Conservation (phyloP, 2,113 vertebrate species). For the Nicator chloris region DNA sequence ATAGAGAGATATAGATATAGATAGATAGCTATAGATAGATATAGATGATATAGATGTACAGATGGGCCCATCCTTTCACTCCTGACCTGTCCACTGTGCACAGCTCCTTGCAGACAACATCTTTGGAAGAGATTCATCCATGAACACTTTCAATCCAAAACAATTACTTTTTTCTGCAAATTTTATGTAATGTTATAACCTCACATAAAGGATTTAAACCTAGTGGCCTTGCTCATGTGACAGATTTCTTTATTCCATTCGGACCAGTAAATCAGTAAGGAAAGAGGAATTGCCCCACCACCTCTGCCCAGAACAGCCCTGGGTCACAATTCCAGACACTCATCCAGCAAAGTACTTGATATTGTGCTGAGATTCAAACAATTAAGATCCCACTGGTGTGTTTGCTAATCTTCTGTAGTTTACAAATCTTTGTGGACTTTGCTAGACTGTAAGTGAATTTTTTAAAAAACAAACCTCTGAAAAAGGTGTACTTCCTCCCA, state of each 20-base stretch:
- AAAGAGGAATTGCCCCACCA: background rate
- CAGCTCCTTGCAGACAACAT: background rate
- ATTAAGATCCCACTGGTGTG: background rate
- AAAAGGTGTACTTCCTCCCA: background rate
- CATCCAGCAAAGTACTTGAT: background rate
- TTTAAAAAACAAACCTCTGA: background rate
- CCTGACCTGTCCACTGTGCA: background rate
- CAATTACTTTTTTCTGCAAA: background rate
- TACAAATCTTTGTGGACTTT: background rate
- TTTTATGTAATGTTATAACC: background rate
- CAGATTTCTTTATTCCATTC: background rate
- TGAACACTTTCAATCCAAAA: background rate
- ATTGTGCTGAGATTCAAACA: background rate
- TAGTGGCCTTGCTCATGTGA: background rate
- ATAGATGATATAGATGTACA: accelerated
- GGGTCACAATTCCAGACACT: background rate
- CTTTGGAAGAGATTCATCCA: background rate
- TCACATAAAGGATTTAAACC: background rate
- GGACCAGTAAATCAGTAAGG: background rate
- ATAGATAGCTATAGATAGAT: too few species aligned
- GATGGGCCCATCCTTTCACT: background rate
- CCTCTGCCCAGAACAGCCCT: background rate
- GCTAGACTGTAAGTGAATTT: background rate
- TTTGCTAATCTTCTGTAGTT: background rate
- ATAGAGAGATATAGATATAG: accelerated